Conservation (phyloP, 2,888 invertebrate species). For the Blera fallax region DNA sequence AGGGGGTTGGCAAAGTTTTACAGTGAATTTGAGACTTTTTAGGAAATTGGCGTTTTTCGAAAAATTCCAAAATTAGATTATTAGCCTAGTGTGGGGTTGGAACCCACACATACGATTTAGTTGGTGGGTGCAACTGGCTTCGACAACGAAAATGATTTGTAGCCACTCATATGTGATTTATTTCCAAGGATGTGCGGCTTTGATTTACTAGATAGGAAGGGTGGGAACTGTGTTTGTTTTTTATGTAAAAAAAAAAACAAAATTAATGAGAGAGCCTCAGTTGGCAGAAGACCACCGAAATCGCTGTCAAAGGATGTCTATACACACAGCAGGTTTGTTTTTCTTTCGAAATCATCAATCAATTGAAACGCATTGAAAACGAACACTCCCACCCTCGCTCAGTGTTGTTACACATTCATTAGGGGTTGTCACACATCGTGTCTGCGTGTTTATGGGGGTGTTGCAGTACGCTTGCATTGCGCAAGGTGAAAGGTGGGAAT, state of each 20-base stretch:
- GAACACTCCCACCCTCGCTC: slow-evolving; percentile 18
- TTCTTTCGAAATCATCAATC: slow-evolving; percentile 47
- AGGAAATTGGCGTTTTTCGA: background rate
- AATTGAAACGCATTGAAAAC: slow-evolving; percentile 38
- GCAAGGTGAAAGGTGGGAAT: slow-evolving; percentile 67
- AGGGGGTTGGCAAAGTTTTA: background rate
- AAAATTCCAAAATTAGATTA: background rate
- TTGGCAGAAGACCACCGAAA: slow-evolving; percentile 52
- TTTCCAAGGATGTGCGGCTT: slow-evolving; percentile 5
- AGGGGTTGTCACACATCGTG: slow-evolving; percentile 57
- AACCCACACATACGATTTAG: background rate
- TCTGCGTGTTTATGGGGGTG: slow-evolving; percentile 43
- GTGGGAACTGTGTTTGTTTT: slow-evolving; percentile 1
- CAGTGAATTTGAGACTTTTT: background rate
- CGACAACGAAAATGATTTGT: slow-evolving; percentile 23
- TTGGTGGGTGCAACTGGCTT: slow-evolving; percentile 18
- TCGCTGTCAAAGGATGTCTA: slow-evolving; percentile 25
- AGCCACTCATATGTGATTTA: slow-evolving; percentile 32
- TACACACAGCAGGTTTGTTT: background rate
- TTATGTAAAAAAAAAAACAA: slow-evolving; percentile 15
- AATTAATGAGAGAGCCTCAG: slow-evolving; percentile 44
- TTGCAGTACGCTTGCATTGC: slow-evolving; percentile 45
- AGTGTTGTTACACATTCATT: slow-evolving; percentile 32
- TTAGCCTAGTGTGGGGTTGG: background rate
- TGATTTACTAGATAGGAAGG: slow-evolving; percentile 28